A percentile compares a stretch with the other conserved stretches of the same genome.
phyloP scores from a whole-genome alignment of 2,888 invertebrate genomes.

The Megalurothrips usitatus region DNA sequence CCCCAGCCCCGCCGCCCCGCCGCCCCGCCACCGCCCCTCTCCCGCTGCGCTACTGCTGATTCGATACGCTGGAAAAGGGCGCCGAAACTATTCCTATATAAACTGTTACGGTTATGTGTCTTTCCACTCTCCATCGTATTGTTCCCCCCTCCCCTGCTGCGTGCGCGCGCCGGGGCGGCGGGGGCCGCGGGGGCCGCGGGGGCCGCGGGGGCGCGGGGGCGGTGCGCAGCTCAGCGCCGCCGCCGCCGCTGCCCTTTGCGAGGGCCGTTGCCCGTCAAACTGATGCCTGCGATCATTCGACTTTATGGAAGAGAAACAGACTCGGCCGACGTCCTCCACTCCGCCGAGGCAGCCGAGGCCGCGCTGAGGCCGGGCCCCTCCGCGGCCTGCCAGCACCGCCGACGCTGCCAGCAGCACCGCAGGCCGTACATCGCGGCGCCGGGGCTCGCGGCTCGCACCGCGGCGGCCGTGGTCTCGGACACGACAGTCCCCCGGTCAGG shows the following conservation, averaged over 20 bases:
- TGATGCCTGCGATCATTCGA: constrained; percentile 16
- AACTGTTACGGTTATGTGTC: constrained; percentile 26
- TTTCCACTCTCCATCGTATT: constrained; percentile 26
- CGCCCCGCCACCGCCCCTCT: neutral
- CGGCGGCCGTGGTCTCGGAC: neutral
- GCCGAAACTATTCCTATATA: constrained; percentile 18
- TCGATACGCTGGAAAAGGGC: constrained; percentile 22
- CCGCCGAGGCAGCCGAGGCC: neutral
- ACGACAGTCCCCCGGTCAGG: neutral
- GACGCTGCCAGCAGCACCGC: neutral
- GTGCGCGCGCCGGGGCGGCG: too few relatives aligned
- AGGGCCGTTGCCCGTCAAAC: constrained; percentile 10
- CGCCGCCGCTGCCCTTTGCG: neutral
- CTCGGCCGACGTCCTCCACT: neutral
- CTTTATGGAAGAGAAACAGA: constrained; percentile 26
- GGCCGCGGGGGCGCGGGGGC: neutral
- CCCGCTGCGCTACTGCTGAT: neutral
- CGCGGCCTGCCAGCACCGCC: neutral
- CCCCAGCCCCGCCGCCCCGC: neutral
- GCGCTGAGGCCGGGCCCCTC: neutral
- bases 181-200: neutral
- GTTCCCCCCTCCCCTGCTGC: neutral
- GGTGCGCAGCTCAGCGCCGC: neutral
- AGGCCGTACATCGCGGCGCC: neutral
- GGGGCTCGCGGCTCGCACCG: constrained; percentile 16